Evolutionary conservation across 1,140 invertebrate species (phyloP), one percentile per base, ranked within the genome.

Genomic region (Hycleus phaleratus): DNA sequence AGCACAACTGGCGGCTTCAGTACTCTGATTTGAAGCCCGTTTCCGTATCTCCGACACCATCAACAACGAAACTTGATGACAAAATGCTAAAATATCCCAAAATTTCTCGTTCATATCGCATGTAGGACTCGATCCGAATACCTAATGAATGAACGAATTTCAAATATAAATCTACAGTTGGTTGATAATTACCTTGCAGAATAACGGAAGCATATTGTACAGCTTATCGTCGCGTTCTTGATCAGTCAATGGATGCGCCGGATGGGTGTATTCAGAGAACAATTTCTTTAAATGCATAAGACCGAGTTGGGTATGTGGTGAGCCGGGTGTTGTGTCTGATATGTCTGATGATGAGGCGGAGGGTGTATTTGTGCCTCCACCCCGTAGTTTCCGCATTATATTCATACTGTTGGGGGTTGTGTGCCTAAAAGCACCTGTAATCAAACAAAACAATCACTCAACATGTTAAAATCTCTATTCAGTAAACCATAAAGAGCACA

Each of bases 151-250:
- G 12, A 8, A 7, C 3, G 6, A 10, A 26, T 24, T 46, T 38
- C 26, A 25, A n/a, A 63, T 43, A 50, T 26, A 24, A 56, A 24
- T 10, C 8, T n/a, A 38, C 38, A 5, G 32, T 32, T 32, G 7
- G 7, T 32, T 32, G 7, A 32, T 46, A 51, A 43, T 77, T 81
- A 97, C 95, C 84, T 97, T 98, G 78, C 93, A 96, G 78, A 99
- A 98, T 7, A 98, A 78, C 43, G 96, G 96, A 66, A 99, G 79
- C 92, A 98, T 97, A 75, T 95, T 96, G 75, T 98, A 98, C 1
- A 98, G 79, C 76, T 96, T 95, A 69, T 91, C 89, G 76, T 97
- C 93, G 59, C 88, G 85, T 74, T 97, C 91, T 52, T 82, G 78
- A 56, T 93, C 90, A 38, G 82, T 83, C 1, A 93, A 77, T 6